These are phyloP conservation scores for Osmerus eperlanus DNA, from an alignment of 2,113 vertebrate genomes.

Conservation along the genomic window DNA sequence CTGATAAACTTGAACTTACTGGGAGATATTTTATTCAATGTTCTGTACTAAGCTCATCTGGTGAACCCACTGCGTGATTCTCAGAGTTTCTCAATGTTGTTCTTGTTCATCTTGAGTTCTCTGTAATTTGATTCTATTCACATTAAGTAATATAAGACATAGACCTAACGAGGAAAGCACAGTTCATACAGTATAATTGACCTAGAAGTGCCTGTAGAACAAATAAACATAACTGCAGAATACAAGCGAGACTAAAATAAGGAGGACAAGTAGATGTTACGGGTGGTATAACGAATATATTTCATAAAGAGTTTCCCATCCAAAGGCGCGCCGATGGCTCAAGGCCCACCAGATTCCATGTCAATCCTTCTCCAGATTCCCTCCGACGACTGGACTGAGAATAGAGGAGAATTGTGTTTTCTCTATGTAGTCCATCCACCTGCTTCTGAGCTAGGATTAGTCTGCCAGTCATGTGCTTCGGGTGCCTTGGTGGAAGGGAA, in stretches of 20 bases:
- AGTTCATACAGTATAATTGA: too few species aligned
- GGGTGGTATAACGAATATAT: too few species aligned
- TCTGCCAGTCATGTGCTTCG: not conserved
- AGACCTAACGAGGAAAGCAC: too few species aligned
- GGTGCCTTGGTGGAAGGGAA: too few species aligned
- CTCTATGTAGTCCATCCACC: not conserved
- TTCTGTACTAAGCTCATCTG: constrained; percentile 10
- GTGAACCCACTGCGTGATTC: constrained; percentile 21
- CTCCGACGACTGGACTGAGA: not conserved
- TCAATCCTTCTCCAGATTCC: not conserved
- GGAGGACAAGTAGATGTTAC: too few species aligned
- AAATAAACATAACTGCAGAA: too few species aligned
- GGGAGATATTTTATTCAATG: constrained; percentile 27
- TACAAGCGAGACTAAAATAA: too few species aligned
- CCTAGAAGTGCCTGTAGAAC: too few species aligned
- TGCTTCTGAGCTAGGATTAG: not conserved
- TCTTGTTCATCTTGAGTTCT: constrained; percentile 25
- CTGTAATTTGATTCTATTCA: constrained; percentile 17
- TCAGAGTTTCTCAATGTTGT: constrained; percentile 28
- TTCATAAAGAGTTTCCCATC: not conserved
- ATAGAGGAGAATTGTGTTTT: not conserved
- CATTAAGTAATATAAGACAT: constrained; percentile 3
- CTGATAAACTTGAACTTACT: constrained; percentile 36
- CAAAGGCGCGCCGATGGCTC: not conserved
- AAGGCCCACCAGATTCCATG: not conserved